Conservation (phyloP, 2,797 vertebrate genomes). For the Rhinella marina region DNA sequence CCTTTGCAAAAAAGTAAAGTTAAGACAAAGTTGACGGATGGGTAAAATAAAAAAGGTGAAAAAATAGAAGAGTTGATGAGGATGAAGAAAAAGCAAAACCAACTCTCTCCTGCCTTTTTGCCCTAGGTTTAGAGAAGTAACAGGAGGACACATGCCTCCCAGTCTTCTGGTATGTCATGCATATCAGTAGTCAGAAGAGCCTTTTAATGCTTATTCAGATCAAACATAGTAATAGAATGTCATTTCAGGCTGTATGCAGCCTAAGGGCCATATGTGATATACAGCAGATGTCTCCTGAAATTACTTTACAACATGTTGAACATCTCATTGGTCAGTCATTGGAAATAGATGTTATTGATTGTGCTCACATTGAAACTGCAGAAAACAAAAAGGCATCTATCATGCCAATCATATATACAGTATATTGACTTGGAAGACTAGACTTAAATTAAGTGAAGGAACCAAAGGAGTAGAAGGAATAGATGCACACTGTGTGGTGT, state of each 20-base stretch:
- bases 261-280: background rate
- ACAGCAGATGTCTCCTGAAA: background rate
- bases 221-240: background rate
- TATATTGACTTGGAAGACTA: background rate
- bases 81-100: too few relatives aligned
- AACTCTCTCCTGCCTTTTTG: background rate
- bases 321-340: slow-evolving; percentile 1
- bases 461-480: background rate
- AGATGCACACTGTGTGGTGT: background rate
- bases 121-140: background rate
- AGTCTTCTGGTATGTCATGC: background rate
- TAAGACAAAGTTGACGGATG: too few relatives aligned
- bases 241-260: background rate
- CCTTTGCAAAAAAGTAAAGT: too few relatives aligned
- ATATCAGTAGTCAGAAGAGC: background rate
- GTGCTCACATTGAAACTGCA: too few relatives aligned
- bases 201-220: background rate
- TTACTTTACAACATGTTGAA: slow-evolving; percentile 9
- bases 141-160: background rate
- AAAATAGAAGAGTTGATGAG: too few relatives aligned
- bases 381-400: background rate
- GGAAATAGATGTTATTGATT: slow-evolving; percentile 2
- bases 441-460: background rate
- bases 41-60: too few relatives aligned
- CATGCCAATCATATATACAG: background rate